Conservation (phyloP, 1,140 invertebrate species). For the Drosophila ercepeae region DNA sequence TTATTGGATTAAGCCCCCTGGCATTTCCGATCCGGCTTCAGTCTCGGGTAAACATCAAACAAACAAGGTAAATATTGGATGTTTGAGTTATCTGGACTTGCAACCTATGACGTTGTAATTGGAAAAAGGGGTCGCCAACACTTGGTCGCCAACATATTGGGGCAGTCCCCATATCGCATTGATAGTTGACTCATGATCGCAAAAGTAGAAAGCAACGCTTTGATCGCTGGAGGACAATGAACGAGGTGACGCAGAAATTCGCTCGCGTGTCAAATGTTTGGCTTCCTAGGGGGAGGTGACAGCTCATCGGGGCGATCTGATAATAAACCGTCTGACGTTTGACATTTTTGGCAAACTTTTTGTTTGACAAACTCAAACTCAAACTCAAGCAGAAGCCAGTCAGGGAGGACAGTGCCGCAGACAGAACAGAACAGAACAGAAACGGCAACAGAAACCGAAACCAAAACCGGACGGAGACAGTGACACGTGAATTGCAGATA, state of each 20-base stretch:
- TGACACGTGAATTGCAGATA: slow-evolving; percentile 76
- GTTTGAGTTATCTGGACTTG: slow-evolving; percentile 9
- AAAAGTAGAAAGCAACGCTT: slow-evolving; percentile 15
- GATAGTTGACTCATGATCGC: slow-evolving; percentile 30
- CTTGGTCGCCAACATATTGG: neutral
- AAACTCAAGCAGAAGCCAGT: slow-evolving; percentile 11
- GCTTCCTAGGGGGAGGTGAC: slow-evolving; percentile 25
- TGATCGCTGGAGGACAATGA: slow-evolving; percentile 40
- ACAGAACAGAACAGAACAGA: slow-evolving; percentile 13
- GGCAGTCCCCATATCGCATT: neutral
- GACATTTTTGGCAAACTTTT: slow-evolving; percentile 68
- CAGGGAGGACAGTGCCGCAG: slow-evolving; percentile 6
- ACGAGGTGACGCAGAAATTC: slow-evolving; percentile 24
- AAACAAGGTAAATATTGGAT: slow-evolving; percentile 38
- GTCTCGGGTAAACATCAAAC: slow-evolving; percentile 21
- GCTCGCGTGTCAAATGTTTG: slow-evolving; percentile 16
- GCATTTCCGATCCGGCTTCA: slow-evolving; percentile 33
- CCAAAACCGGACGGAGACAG: slow-evolving; percentile 21
- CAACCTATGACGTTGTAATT: slow-evolving; percentile 15
- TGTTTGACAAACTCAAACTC: slow-evolving; percentile 48
- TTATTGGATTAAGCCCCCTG: slow-evolving; percentile 14
- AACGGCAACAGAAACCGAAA: neutral
- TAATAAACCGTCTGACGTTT: slow-evolving; percentile 61
- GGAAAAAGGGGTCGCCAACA: neutral
- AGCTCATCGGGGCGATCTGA: slow-evolving; percentile 44